Percentiles rank a stretch among this genome's conserved stretches.
Evolutionary conservation across 2,113 vertebrate genomes (phyloP).

Genomic region (Zapus hudsonius): DNA sequence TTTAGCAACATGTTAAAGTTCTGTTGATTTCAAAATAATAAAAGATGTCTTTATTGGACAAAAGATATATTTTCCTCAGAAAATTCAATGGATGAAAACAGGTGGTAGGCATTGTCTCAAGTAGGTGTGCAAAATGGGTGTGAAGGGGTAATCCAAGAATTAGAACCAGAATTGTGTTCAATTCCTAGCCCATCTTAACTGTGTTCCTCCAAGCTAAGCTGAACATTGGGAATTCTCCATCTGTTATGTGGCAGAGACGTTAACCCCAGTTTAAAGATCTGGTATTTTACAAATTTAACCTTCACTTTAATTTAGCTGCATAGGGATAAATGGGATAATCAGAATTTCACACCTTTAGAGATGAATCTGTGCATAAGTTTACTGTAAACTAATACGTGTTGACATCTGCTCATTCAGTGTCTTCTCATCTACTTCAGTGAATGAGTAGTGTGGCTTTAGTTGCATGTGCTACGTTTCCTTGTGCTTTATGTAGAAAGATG

Average conservation of each 20-base stretch:
- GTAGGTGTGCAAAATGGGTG: not conserved
- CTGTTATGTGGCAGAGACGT: conserved; percentile 25
- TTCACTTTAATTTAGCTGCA: conserved; percentile 43
- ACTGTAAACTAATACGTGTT: not conserved
- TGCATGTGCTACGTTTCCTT: not conserved
- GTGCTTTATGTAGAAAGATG: not conserved
- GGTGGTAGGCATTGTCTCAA: not conserved
- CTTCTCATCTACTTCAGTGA: conserved; percentile 2
- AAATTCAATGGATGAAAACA: not conserved
- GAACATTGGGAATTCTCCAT: not conserved
- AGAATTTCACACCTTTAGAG: conserved; percentile 34
- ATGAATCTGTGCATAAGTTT: conserved; percentile 7
- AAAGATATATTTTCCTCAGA: not conserved
- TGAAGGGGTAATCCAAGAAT: not conserved
- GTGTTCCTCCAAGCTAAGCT: not conserved
- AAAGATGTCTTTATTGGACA: not conserved
- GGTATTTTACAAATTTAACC: conserved; percentile 25
- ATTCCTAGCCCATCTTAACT: not conserved
- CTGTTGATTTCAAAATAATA: not conserved
- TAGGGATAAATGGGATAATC: not conserved
- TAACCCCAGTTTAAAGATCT: not conserved
- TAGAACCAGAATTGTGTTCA: not conserved
- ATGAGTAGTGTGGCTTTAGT: not conserved
- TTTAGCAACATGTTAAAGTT: not conserved
- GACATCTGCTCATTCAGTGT: conserved; percentile 46